Conservation (phyloP, 2,797 vertebrate genomes). For the Acipenser oxyrinchus region DNA sequence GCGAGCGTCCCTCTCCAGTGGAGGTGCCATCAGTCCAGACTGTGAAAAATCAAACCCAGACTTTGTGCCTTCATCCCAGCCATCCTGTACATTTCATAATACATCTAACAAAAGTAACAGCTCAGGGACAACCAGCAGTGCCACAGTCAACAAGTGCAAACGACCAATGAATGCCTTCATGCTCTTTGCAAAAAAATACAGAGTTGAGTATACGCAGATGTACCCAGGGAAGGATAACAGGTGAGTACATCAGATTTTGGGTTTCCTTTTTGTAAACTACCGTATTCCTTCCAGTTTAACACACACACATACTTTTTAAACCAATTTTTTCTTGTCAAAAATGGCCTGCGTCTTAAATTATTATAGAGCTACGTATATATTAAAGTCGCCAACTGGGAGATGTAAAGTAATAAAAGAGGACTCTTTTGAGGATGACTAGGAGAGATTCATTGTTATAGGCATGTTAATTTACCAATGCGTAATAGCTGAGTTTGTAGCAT, state of each 20-base stretch:
- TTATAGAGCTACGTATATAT: not conserved
- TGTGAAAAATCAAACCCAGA: conserved; percentile 76
- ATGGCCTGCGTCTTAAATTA: too few species aligned
- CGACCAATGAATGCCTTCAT: conserved; percentile 99
- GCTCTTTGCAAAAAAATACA: conserved; percentile 98
- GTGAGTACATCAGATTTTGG: conserved; percentile 45
- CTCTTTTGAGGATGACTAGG: too few species aligned
- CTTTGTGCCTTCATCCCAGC: conserved; percentile 62
- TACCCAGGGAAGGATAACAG: conserved; percentile 99
- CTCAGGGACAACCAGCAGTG: conserved; percentile 80
- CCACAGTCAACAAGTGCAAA: conserved; percentile 96
- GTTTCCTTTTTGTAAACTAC: too few species aligned
- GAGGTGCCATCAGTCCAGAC: conserved; percentile 77
- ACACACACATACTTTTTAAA: too few species aligned
- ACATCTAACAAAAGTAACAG: conserved; percentile 79
- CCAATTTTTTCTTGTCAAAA: too few species aligned
- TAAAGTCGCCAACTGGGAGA: too few species aligned
- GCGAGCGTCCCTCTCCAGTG: conserved; percentile 82
- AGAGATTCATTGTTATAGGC: too few species aligned
- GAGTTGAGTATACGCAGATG: conserved; percentile 98
- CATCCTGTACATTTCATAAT: conserved; percentile 61
- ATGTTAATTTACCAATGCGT: too few species aligned
- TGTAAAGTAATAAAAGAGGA: too few species aligned
- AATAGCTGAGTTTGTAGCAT: too few species aligned
- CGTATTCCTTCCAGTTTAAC: too few species aligned